Evolutionary conservation across 1,140 invertebrate genomes (phyloP).

Genomic region (Drosophila paulistorum): DNA sequence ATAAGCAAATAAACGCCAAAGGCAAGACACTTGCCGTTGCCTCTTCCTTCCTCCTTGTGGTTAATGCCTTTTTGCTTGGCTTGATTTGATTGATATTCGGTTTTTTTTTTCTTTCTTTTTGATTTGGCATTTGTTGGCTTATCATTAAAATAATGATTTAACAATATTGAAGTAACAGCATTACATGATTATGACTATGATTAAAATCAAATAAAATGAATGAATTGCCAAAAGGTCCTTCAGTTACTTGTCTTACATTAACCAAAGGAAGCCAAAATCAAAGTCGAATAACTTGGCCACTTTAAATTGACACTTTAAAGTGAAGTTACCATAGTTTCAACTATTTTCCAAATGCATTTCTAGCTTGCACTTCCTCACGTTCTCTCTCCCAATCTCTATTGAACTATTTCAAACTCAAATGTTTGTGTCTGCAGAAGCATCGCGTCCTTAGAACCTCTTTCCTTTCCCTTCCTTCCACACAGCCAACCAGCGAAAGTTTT

Average conservation of each 20-base stretch:
- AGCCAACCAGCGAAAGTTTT: neutral
- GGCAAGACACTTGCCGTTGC: neutral
- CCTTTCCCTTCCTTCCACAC: too few species aligned
- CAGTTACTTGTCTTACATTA: too few species aligned
- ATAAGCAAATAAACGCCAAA: constrained; percentile 35
- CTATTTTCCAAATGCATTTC: neutral
- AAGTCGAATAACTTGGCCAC: neutral
- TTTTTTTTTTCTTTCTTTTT: constrained; percentile 8
- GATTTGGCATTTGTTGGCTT: constrained; percentile 60
- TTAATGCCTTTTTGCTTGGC: constrained; percentile 33
- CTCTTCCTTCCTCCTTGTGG: neutral
- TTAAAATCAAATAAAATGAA: neutral
- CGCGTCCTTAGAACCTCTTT: too few species aligned
- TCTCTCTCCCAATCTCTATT: neutral
- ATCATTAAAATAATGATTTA: constrained; percentile 53
- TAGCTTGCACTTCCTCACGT: neutral
- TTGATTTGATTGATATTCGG: constrained; percentile 62
- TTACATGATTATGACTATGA: constrained; percentile 16
- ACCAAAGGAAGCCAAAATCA: too few species aligned
- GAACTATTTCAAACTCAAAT: constrained; percentile 7
- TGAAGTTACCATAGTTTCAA: constrained; percentile 6
- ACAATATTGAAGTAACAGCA: constrained; percentile 17
- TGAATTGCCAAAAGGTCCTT: neutral
- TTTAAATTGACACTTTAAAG: constrained; percentile 3
- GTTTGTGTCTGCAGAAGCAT: neutral